Evolutionary conservation across 35 echinoderm and acorn worm genomes (phyloP).

Genomic region (Lytechinus variegatus): DNA sequence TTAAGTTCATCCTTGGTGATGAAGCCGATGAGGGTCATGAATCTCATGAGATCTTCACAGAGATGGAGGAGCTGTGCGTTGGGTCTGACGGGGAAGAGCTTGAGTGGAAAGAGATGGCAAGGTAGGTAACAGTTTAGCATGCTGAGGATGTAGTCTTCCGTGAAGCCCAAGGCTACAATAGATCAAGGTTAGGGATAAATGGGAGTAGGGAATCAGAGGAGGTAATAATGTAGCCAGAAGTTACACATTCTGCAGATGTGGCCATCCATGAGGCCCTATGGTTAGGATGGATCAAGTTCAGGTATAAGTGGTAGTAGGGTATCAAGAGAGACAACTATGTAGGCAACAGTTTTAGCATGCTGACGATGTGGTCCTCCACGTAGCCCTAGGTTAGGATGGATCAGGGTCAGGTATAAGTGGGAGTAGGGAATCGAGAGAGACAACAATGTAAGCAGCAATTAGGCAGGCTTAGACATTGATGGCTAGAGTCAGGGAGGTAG

Average conservation of each 20-base stretch:
- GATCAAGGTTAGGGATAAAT: slow-evolving; percentile 48
- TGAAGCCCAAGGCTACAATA: too few relatives aligned
- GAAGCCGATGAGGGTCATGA: slow-evolving; percentile 84
- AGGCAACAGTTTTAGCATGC: too few relatives aligned
- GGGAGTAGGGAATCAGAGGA: slow-evolving; percentile 85
- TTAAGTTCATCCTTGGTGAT: slow-evolving; percentile 93
- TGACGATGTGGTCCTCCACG: too few relatives aligned
- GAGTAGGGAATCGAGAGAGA: not conserved
- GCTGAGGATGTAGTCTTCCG: not conserved
- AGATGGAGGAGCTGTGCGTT: slow-evolving; percentile 82
- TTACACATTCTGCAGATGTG: not conserved
- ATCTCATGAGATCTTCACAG: slow-evolving; percentile 92
- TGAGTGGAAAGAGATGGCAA: slow-evolving; percentile 95
- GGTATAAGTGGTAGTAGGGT: not conserved
- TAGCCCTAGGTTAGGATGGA: not conserved
- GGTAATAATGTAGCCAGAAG: slow-evolving; percentile 46
- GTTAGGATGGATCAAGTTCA: not conserved
- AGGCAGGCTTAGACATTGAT: too few relatives aligned
- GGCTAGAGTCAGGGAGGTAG: too few relatives aligned
- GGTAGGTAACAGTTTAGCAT: slow-evolving; percentile 46
- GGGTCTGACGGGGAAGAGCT: slow-evolving; percentile 74
- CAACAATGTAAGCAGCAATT: not conserved
- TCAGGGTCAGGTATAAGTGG: not conserved
- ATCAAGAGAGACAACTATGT: not conserved
- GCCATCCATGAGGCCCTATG: not conserved